Percentiles rank a stretch among this genome's conserved stretches.
These are phyloP conservation scores for Cranoglanis bouderius DNA, from an alignment of 2,113 vertebrate genomes.

Conservation along the genomic window DNA sequence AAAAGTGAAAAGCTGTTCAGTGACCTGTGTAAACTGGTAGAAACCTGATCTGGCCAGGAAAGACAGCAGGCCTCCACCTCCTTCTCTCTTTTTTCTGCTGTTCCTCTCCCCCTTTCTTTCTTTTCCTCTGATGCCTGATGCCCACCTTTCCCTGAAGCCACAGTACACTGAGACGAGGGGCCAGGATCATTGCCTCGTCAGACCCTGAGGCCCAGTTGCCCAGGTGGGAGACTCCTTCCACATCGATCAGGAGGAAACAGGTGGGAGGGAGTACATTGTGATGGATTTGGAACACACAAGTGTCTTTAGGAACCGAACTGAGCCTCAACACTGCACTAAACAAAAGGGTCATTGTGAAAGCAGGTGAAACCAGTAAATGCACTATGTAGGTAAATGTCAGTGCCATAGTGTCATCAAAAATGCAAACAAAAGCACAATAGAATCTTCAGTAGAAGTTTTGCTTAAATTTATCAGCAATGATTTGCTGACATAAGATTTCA, in stretches of 20 bases:
- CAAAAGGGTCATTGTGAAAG: conserved; percentile 44
- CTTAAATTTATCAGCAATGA: not conserved
- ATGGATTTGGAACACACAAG: conserved; percentile 22
- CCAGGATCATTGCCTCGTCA: conserved; percentile 35
- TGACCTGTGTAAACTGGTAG: conserved; percentile 61
- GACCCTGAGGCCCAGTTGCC: conserved; percentile 25
- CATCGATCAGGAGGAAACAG: conserved; percentile 44
- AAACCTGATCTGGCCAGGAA: conserved; percentile 63
- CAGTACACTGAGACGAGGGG: conserved; percentile 40
- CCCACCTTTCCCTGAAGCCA: conserved; percentile 53
- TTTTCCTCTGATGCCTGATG: conserved; percentile 32
- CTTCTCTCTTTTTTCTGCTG: conserved; percentile 22
- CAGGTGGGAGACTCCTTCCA: conserved; percentile 45
- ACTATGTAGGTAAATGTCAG: conserved; percentile 2
- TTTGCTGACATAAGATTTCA: not conserved
- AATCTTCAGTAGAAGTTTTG: not conserved
- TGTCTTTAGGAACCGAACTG: conserved; percentile 34
- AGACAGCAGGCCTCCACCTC: conserved; percentile 46
- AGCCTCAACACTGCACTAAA: conserved; percentile 11
- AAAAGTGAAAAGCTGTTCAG: conserved; percentile 52
- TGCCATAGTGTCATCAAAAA: conserved; percentile 10
- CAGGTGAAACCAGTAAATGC: conserved; percentile 41
- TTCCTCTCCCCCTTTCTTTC: conserved; percentile 32
- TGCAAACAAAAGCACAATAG: conserved; percentile 5
- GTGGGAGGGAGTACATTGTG: conserved; percentile 22